Evolutionary conservation across 2,113 vertebrate species (phyloP), one percentile per base, ranked within the genome.

Genomic region (Coptodon rendalli): DNA sequence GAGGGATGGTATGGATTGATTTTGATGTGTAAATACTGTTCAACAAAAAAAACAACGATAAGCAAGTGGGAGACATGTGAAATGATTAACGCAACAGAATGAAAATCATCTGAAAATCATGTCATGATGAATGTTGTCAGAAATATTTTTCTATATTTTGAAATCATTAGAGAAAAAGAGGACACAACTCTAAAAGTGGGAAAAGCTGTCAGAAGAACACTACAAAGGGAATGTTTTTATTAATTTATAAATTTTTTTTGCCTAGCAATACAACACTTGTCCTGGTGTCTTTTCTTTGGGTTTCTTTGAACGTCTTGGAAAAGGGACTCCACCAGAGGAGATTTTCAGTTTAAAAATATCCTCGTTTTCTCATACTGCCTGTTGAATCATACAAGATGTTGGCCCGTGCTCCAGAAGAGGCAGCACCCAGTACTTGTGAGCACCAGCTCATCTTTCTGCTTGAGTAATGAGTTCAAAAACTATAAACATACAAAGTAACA

Each of bases 171-270:
- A 92, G 90, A 81, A 11, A 66, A 82, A 87, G 88, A 78, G 38
- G 63, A 89, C 50, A 82, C 89, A 88, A 87, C 90, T 38, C n/a
- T n/a, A n/a, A 88, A 89, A 86, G 82, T 90, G 92, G 89, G 86
- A 66, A 86, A 94, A 92, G 71, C 92, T 96, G 95, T 94, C 90
- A 92, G 91, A 94, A 88, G 86, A 95, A 96, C 95, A 96, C 95
- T 95, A 94, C 95, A 94, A 96, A 97, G 96, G 96, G 96, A 97
- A 96, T 96, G 95, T 96, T 97, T 96, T 95, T 97, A 96, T 97
- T 97, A 96, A 97, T 97, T 97, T 97, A 97, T 96, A 97, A 96
- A 97, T 87, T 95, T 90, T 94, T n/a, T 97, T 96, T 96, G 96
- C 91, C 94, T 95, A 95, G 95, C 95, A 96, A 95, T 94, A 95